Conservation (phyloP, 2,888 invertebrate species). For the Serripes groenlandicus region DNA sequence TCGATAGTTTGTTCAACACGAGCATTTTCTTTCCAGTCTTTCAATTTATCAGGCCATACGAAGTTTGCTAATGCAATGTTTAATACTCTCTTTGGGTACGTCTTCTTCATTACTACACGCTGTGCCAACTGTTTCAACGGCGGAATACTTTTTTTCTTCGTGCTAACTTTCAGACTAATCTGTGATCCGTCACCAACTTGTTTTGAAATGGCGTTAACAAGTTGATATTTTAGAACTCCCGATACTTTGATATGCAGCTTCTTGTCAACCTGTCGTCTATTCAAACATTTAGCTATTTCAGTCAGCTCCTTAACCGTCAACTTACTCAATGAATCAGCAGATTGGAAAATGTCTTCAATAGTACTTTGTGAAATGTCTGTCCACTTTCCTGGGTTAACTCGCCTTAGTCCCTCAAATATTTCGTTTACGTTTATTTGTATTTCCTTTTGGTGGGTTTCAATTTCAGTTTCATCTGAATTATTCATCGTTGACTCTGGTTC, state of each 20-base stretch:
- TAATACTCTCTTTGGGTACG: constrained; percentile 14
- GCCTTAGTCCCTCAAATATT: not conserved
- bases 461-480: not conserved
- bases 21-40: constrained; percentile 8
- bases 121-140: constrained; percentile 10
- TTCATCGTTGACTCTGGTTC: not conserved
- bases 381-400: not conserved
- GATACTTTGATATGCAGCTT: not conserved
- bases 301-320: not conserved
- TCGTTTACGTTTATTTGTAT: not conserved
- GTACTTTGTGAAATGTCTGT: not conserved
- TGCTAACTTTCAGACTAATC: not conserved
- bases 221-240: not conserved
- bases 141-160: constrained; percentile 2
- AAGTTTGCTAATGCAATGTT: constrained; percentile 12
- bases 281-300: not conserved
- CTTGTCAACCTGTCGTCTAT: not conserved
- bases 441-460: not conserved
- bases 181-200: not conserved
- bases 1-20: constrained; percentile 1
- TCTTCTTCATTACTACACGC: constrained; percentile 20
- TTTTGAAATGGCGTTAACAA: not conserved
- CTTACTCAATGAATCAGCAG: not conserved
- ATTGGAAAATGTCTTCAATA: not conserved
- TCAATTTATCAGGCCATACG: constrained; percentile 12